These are phyloP conservation scores for Limnephilus auricula DNA, from an alignment of 2,888 invertebrate genomes.

Conservation along the genomic window DNA sequence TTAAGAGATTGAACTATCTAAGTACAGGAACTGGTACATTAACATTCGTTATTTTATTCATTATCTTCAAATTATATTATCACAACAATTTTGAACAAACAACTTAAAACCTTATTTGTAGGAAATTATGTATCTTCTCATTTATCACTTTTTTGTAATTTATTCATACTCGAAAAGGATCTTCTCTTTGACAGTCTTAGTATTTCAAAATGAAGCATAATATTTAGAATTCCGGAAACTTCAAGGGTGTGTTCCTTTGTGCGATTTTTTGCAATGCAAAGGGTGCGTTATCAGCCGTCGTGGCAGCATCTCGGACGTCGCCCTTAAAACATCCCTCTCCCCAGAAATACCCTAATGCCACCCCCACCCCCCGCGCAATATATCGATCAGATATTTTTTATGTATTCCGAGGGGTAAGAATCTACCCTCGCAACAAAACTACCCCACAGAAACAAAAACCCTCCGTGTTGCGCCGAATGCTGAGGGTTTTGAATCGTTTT, in stretches of 20 bases:
- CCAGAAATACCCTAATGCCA: constrained; percentile 58
- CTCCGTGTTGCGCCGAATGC: constrained; percentile 32
- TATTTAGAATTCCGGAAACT: constrained; percentile 7
- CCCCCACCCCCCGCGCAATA: constrained; percentile 59
- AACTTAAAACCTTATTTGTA: neutral
- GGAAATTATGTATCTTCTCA: neutral
- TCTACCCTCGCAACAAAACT: constrained; percentile 60
- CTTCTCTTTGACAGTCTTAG: neutral
- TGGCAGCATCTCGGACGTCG: constrained; percentile 53
- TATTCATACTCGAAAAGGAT: neutral
- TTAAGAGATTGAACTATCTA: neutral
- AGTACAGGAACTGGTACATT: neutral
- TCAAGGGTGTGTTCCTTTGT: constrained; percentile 32
- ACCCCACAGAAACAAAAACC: constrained; percentile 61
- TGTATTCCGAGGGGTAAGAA: constrained; percentile 55
- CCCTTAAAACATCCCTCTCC: constrained; percentile 52
- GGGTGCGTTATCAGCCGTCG: constrained; percentile 64
- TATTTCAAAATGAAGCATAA: constrained; percentile 17
- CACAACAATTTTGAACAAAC: neutral
- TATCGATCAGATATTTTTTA: constrained; percentile 67
- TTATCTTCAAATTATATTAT: neutral
- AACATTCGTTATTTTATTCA: neutral
- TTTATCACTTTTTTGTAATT: neutral
- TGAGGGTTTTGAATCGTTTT: constrained; percentile 30
- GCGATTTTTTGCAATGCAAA: constrained; percentile 19